Evolutionary conservation across 1,140 invertebrate species (phyloP), one percentile per base, ranked within the genome.

Genomic region (Berghia stephanieae): DNA sequence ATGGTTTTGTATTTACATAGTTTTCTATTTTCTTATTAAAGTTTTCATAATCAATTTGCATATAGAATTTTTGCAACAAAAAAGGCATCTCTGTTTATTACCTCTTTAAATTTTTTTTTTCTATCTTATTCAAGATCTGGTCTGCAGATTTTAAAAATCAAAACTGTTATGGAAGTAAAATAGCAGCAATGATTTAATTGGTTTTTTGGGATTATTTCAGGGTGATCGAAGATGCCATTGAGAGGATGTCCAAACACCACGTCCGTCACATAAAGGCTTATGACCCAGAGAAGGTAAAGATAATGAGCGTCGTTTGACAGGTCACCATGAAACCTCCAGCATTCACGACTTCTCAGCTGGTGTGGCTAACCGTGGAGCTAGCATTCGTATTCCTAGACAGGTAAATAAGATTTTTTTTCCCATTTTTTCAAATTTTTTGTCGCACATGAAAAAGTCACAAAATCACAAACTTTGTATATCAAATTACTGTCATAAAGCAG

Each of bases 251-350:
- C 81, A 93, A 93, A 82, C 92, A 94, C 78, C 96, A 98, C 84
- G 90, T 93, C 79, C 92, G 94, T 78, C 96, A 98, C 83, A 98
- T 98, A 87, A 92, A 93, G 83, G 93, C 93, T 6, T 98, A 98
- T 86, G 96, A 98, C 87, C 96, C 3, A 87, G 89, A 34, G 86
- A 89, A 69, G 91, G 91, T 27, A 85, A 87, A 73, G 91, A 91
- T 81, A 91, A 91, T 78, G 85, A 87, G 71, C 75, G 90, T 43
- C 85, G 91, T 36, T 84, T 91, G 6, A 91, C 90, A 34, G 91
- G 91, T 52, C 82, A 80, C 10, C 89, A 90, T 80, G 90, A 91
- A 77, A 91, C 90, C 18, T 86, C 86, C 4, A 84, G 83, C 71
- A 86, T 89, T 44, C 83, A 88, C 57, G 84, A 89, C 69, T 90